These are phyloP conservation scores for Haliclona indistincta DNA, from an alignment of 37 sponge, comb jelly and placozoan genomes.

Conservation along the genomic window DNA sequence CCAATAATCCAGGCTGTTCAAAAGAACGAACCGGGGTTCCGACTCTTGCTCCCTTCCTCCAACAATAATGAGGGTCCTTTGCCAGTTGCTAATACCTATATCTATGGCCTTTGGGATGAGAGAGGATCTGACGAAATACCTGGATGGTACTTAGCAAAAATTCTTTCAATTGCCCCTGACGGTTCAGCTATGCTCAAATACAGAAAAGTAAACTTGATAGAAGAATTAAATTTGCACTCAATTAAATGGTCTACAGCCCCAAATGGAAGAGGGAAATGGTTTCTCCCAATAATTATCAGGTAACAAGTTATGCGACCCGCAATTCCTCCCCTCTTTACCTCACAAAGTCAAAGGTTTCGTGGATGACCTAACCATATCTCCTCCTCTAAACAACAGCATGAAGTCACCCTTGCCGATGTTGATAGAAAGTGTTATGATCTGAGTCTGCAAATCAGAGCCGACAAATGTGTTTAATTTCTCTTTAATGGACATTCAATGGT, in stretches of 20 bases:
- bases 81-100: too few relatives aligned
- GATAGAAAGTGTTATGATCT: too few relatives aligned
- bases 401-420: not conserved
- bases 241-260: constrained; percentile 1
- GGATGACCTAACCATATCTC: constrained; percentile 35
- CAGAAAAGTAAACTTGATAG: not conserved
- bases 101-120: too few relatives aligned
- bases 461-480: too few relatives aligned
- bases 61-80: not conserved
- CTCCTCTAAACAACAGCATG: not conserved
- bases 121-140: too few relatives aligned
- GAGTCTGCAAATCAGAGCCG: too few relatives aligned
- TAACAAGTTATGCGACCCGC: not conserved
- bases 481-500: too few relatives aligned
- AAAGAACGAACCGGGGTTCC: not conserved
- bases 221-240: not conserved
- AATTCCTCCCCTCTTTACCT: not conserved
- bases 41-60: not conserved
- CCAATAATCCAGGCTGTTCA: not conserved
- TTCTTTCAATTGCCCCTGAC: too few relatives aligned
- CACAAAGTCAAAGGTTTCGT: constrained; percentile 20
- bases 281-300: not conserved
- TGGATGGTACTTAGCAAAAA: constrained; percentile 19
- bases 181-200: not conserved
- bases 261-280: not conserved